Evolutionary conservation across 1,140 invertebrate genomes (phyloP).

Genomic region (Bombus pyrosoma): DNA sequence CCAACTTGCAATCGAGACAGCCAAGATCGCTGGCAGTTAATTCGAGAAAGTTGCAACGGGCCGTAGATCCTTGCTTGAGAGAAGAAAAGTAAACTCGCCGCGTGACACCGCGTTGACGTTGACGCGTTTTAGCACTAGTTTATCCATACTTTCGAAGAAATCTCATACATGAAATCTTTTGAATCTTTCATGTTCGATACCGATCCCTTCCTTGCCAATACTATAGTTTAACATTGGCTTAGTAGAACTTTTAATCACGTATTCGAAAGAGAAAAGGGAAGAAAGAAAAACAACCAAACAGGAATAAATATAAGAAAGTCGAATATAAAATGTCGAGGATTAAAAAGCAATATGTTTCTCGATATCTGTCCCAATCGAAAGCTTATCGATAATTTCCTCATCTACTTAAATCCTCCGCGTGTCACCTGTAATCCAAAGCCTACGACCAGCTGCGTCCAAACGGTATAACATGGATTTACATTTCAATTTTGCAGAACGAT

Average conservation of each 20-base stretch:
- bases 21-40: slow-evolving; percentile 45
- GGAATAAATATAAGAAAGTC: too few relatives aligned
- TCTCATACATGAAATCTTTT: not conserved
- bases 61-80: slow-evolving; percentile 21
- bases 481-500: not conserved
- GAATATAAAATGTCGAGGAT: too few relatives aligned
- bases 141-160: not conserved
- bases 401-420: too few relatives aligned
- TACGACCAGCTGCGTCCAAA: not conserved
- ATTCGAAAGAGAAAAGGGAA: too few relatives aligned
- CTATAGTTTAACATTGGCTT: too few relatives aligned
- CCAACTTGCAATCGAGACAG: slow-evolving; percentile 44
- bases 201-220: too few relatives aligned
- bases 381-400: not conserved
- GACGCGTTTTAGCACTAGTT: too few relatives aligned
- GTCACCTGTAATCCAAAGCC: not conserved
- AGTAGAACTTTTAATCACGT: too few relatives aligned
- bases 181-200: too few relatives aligned
- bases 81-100: slow-evolving; percentile 19
- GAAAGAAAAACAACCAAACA: too few relatives aligned
- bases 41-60: slow-evolving; percentile 46
- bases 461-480: not conserved
- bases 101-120: not conserved
- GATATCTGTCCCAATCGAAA: not conserved
- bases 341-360: too few relatives aligned